Percentiles rank a stretch among this genome's conserved stretches.
Evolutionary conservation across 2,888 invertebrate genomes (phyloP).

Genomic region (Melieria picta): DNA sequence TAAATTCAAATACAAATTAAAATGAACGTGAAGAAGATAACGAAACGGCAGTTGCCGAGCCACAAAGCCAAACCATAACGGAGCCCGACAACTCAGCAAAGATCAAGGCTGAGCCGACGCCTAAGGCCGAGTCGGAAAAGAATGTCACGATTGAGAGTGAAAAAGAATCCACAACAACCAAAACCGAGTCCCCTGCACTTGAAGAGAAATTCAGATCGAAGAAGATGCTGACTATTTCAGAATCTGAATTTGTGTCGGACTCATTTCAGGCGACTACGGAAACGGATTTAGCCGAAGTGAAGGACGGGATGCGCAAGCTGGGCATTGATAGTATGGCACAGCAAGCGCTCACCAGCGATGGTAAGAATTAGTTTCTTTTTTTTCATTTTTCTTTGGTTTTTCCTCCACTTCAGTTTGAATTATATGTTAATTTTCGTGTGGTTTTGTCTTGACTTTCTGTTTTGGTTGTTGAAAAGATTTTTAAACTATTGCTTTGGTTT

Average conservation of each 20-base stretch:
- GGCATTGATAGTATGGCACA: slow-evolving; percentile 71
- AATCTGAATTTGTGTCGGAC: slow-evolving; percentile 82
- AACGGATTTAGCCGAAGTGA: slow-evolving; percentile 77
- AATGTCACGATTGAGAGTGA: too few species aligned
- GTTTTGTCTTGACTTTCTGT: slow-evolving; percentile 21
- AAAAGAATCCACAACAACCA: too few species aligned
- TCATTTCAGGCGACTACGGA: slow-evolving; percentile 73
- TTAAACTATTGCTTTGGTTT: slow-evolving; percentile 31
- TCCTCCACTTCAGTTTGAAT: slow-evolving; percentile 32
- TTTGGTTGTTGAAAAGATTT: slow-evolving; percentile 17
- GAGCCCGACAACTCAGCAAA: too few species aligned
- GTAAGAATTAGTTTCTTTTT: slow-evolving; percentile 56
- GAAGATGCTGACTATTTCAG: slow-evolving; percentile 47
- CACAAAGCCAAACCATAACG: too few species aligned
- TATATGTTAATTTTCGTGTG: slow-evolving; percentile 25
- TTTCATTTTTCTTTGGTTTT: slow-evolving; percentile 40
- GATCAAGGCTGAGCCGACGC: too few species aligned
- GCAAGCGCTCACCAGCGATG: slow-evolving; percentile 68
- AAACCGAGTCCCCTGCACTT: too few species aligned
- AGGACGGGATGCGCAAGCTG: slow-evolving; percentile 79
- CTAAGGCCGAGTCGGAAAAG: too few species aligned
- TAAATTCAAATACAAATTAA: too few species aligned
- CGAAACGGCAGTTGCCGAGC: too few species aligned
- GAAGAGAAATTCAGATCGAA: slow-evolving; percentile 22
- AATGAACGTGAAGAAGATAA: too few species aligned